Evolutionary conservation across 1,140 invertebrate species (phyloP).

Genomic region (Sitodiplosis mosellana): DNA sequence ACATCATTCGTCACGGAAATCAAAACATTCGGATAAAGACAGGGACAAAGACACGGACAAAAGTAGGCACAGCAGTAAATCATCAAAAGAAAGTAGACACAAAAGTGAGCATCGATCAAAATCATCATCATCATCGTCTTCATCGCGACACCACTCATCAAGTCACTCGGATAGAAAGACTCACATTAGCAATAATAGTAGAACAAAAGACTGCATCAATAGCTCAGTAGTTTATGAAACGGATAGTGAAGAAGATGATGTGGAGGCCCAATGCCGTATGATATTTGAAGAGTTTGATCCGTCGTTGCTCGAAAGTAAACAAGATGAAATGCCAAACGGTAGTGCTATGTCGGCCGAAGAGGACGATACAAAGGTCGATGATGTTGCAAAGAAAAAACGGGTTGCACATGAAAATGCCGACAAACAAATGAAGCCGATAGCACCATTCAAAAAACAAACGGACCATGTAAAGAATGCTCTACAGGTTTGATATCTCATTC

Average conservation of each 20-base stretch:
- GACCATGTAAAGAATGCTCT: constrained; percentile 22
- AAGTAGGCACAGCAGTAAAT: constrained; percentile 1
- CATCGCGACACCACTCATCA: background rate
- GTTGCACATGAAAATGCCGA: constrained; percentile 27
- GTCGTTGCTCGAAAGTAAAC: constrained; percentile 1
- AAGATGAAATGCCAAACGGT: background rate
- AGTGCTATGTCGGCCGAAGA: constrained; percentile 8
- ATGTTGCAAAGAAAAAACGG: constrained; percentile 22
- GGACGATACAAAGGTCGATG: constrained; percentile 12
- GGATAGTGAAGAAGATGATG: constrained; percentile 4
- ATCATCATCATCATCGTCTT: background rate
- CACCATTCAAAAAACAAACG: constrained; percentile 8
- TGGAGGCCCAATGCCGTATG: constrained; percentile 1
- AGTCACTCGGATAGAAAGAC: background rate
- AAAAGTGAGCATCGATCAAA: background rate
- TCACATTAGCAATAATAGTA: no score
- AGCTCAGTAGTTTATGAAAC: background rate
- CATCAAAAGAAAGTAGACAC: background rate
- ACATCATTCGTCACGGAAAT: constrained; percentile 2
- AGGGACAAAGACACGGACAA: constrained; percentile 13
- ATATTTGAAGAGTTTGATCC: constrained; percentile 2
- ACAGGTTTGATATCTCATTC: constrained; percentile 7
- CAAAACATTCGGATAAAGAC: constrained; percentile 6
- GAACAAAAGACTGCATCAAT: constrained; percentile 6
- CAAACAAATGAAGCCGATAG: constrained; percentile 8